These are phyloP conservation scores for Hartigia nigra DNA, from an alignment of 2,888 invertebrate genomes.

Conservation along the genomic window DNA sequence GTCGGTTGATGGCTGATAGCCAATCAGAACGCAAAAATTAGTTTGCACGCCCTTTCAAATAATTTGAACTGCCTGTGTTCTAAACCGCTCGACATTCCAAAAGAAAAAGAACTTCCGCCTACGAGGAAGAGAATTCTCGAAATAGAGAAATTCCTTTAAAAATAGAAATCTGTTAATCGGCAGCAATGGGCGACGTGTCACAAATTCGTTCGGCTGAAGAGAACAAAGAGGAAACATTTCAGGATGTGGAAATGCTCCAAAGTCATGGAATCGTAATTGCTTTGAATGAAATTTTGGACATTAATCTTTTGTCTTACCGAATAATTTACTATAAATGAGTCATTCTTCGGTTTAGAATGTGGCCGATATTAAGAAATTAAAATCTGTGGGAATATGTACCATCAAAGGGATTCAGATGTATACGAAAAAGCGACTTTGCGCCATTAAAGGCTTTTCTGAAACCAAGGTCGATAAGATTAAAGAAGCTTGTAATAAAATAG, in stretches of 20 bases:
- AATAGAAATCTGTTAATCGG: neutral
- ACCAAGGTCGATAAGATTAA: conserved; percentile 84
- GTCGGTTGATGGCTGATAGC: too few relatives aligned
- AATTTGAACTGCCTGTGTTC: neutral
- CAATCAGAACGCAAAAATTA: neutral
- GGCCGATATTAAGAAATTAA: conserved; percentile 82
- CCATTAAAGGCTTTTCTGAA: conserved; percentile 81
- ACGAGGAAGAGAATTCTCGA: neutral
- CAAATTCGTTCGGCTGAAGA: neutral
- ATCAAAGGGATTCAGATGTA: conserved; percentile 86
- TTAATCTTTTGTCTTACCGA: neutral
- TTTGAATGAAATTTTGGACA: neutral
- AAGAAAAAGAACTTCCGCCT: neutral
- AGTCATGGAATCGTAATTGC: neutral
- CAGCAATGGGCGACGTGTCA: neutral
- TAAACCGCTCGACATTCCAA: neutral
- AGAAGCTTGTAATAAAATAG: conserved; percentile 78
- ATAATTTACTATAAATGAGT: neutral
- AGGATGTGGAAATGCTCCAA: conserved; percentile 1
- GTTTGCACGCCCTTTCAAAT: neutral
- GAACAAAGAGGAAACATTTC: conserved; percentile 1
- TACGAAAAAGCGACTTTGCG: conserved; percentile 77
- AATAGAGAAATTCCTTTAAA: neutral
- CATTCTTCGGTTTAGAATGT: conserved; percentile 64
- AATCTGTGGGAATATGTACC: conserved; percentile 81